A percentile compares a stretch with the other conserved stretches of the same genome.
These are phyloP conservation scores for Ylistrum balloti DNA, from an alignment of 1,140 invertebrate species.

Conservation along the genomic window DNA sequence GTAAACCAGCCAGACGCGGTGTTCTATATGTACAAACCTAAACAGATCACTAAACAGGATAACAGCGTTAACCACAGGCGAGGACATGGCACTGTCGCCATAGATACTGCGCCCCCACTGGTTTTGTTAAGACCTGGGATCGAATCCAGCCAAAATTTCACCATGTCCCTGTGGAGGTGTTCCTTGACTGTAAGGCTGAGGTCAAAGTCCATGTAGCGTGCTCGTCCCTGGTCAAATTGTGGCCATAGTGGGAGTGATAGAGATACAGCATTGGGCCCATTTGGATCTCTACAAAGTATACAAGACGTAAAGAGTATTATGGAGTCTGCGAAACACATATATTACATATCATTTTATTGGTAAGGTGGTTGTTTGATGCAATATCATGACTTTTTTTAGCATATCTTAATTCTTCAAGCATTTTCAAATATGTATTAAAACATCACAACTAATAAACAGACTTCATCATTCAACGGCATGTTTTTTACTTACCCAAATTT, in stretches of 20 bases:
- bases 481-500: conserved; percentile 92
- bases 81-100: background rate
- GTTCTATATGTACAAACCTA: too few species aligned
- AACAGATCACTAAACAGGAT: background rate
- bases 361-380: too few species aligned
- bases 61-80: background rate
- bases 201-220: conserved; percentile 43
- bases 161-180: background rate
- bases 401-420: too few species aligned
- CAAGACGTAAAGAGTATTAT: too few species aligned
- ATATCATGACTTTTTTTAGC: too few species aligned
- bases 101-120: background rate
- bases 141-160: conserved; percentile 44
- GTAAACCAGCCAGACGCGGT: too few species aligned
- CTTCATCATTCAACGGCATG: background rate
- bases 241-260: background rate
- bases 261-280: background rate
- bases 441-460: too few species aligned
- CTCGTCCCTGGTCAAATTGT: background rate
- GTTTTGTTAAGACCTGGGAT: conserved; percentile 43
- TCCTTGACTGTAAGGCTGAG: background rate
- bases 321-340: too few species aligned
- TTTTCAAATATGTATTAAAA: too few species aligned
- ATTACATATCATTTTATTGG: too few species aligned
- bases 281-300: conserved; percentile 46